These are phyloP conservation scores for Prostheceraeus crozeri DNA, from an alignment of 2,888 invertebrate genomes.

Conservation along the genomic window DNA sequence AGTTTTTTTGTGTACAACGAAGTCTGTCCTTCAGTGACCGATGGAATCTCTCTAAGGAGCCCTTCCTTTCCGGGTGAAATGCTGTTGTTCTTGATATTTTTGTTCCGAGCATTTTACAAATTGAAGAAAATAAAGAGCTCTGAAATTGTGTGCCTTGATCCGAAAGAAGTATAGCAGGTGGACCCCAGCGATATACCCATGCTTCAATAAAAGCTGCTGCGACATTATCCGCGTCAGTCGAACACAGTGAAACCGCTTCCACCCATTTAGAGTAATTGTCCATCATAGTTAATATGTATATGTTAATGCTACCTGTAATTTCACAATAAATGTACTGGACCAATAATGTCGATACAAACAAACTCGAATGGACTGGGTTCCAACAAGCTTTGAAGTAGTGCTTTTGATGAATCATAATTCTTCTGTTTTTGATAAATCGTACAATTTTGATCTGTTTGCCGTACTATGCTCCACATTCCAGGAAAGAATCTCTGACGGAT, in stretches of 20 bases:
- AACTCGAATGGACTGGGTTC: slow-evolving; percentile 18
- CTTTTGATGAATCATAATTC: not conserved
- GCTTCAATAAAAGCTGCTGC: slow-evolving; percentile 6
- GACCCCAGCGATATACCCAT: slow-evolving; percentile 14
- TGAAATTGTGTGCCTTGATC: slow-evolving; percentile 21
- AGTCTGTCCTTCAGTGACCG: too few species aligned
- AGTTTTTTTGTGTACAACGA: slow-evolving; percentile 2
- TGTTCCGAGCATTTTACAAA: slow-evolving; percentile 19
- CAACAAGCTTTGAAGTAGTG: too few species aligned
- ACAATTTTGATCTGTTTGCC: too few species aligned
- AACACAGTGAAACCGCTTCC: slow-evolving; percentile 17
- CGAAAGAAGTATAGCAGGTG: slow-evolving; percentile 9
- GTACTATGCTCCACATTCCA: not conserved
- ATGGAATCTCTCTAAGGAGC: not conserved
- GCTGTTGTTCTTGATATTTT: slow-evolving; percentile 4
- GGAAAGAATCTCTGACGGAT: slow-evolving; percentile 15
- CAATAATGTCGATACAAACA: slow-evolving; percentile 14
- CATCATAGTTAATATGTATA: not conserved
- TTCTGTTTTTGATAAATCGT: too few species aligned
- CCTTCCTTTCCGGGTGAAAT: not conserved
- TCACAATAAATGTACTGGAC: slow-evolving; percentile 1
- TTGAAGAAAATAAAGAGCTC: not conserved
- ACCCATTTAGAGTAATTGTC: slow-evolving; percentile 26
- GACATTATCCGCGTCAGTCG: not conserved
- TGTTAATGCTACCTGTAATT: too few species aligned